Percentiles rank a stretch among this genome's conserved stretches.
These are phyloP conservation scores for Yponomeuta sedellus DNA, from an alignment of 2,888 invertebrate species.

Conservation along the genomic window DNA sequence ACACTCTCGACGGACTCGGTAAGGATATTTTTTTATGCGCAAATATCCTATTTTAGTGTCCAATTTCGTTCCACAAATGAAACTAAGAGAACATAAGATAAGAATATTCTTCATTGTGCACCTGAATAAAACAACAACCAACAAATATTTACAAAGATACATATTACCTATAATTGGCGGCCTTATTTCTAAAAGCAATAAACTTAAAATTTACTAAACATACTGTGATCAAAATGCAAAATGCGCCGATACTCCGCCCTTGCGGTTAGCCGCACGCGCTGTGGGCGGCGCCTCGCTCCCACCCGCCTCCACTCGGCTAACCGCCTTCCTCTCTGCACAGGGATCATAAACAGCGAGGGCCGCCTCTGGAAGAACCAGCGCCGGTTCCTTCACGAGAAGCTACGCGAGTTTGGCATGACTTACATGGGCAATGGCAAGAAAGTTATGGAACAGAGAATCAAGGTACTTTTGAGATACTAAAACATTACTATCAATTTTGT, in stretches of 20 bases:
- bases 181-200: too few relatives aligned
- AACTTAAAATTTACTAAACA: not conserved
- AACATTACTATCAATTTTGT: not conserved
- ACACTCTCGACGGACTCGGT: constrained; percentile 93
- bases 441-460: constrained; percentile 89
- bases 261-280: constrained; percentile 19
- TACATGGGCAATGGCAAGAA: constrained; percentile 87
- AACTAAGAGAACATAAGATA: too few relatives aligned
- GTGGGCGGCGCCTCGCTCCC: constrained; percentile 46
- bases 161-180: too few relatives aligned
- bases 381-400: constrained; percentile 89
- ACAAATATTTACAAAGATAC: too few relatives aligned
- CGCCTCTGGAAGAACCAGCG: constrained; percentile 94
- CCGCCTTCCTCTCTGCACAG: constrained; percentile 67
- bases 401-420: constrained; percentile 92
- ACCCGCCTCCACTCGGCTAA: constrained; percentile 31
- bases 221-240: too few relatives aligned
- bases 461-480: constrained; percentile 75
- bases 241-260: not conserved
- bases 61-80: not conserved
- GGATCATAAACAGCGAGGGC: constrained; percentile 92
- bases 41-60: not conserved
- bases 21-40: constrained; percentile 55
- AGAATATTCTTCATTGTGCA: too few relatives aligned
- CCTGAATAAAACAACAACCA: too few relatives aligned